Conservation (phyloP, 1,140 invertebrate genomes). For the Drosophila watanabei region DNA sequence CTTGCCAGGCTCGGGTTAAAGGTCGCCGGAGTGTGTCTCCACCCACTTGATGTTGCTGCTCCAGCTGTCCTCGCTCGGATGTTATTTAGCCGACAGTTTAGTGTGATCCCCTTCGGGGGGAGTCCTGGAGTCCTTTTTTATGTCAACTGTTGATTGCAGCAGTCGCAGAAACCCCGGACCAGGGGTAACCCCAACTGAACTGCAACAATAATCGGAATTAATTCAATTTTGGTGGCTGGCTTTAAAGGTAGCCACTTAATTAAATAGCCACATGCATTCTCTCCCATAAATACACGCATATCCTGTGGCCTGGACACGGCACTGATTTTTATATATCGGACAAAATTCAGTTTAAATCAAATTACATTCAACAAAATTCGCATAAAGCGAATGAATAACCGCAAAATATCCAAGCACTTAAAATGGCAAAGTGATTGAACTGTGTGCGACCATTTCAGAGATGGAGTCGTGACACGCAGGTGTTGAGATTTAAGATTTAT, state of each 20-base stretch:
- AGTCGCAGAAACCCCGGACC: slow-evolving; percentile 10
- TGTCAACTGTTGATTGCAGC: slow-evolving; percentile 62
- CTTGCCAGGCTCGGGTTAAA: slow-evolving; percentile 55
- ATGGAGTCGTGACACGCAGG: slow-evolving; percentile 14
- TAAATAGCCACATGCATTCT: slow-evolving; percentile 53
- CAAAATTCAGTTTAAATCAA: slow-evolving; percentile 63
- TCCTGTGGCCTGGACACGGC: slow-evolving; percentile 53
- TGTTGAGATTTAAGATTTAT: too few relatives aligned
- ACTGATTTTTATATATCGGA: slow-evolving; percentile 41
- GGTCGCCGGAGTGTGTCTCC: slow-evolving; percentile 54
- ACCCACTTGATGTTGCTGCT: slow-evolving; percentile 55
- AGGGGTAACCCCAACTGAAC: slow-evolving; percentile 2
- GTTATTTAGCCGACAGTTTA: slow-evolving; percentile 51
- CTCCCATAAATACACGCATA: slow-evolving; percentile 21
- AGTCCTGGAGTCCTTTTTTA: slow-evolving; percentile 32
- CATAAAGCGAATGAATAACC: slow-evolving; percentile 75
- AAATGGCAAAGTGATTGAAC: slow-evolving; percentile 80
- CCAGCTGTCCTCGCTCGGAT: slow-evolving; percentile 35
- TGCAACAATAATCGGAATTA: slow-evolving; percentile 57
- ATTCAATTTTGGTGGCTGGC: slow-evolving; percentile 68
- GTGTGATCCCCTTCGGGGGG: slow-evolving; percentile 22
- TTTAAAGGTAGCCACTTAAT: slow-evolving; percentile 70
- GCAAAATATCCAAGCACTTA: slow-evolving; percentile 79
- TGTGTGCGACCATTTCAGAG: slow-evolving; percentile 37
- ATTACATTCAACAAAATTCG: slow-evolving; percentile 78